phyloP scores from a whole-genome alignment of 2,797 vertebrate species.

The Oreonectes daqikongensis region DNA sequence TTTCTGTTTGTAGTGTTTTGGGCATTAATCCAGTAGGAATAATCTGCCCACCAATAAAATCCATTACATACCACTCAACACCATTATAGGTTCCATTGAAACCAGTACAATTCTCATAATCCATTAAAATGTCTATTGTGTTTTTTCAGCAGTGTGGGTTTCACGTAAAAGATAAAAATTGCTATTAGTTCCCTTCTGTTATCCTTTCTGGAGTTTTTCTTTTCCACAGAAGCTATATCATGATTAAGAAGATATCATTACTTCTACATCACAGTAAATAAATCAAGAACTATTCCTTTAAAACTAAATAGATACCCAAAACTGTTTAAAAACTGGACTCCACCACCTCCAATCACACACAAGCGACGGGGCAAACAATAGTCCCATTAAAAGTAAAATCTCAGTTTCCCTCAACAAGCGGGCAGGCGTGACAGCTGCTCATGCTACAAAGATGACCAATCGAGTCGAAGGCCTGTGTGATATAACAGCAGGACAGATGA shows the following conservation, averaged over 20 bases:
- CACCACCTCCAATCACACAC: not conserved
- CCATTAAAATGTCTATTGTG: no score
- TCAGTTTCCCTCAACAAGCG: slow-evolving; percentile 48
- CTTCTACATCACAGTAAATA: no score
- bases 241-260: no score
- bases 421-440: slow-evolving; percentile 63
- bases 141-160: no score
- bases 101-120: no score
- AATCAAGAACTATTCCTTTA: not conserved
- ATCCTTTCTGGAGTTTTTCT: not conserved
- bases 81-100: no score
- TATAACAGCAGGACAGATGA: slow-evolving; percentile 39
- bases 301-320: not conserved
- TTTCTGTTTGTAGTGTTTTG: no score
- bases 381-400: slow-evolving; percentile 68
- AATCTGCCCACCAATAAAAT: no score
- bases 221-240: not conserved
- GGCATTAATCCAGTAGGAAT: not conserved
- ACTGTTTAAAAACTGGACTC: not conserved
- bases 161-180: no score
- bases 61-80: no score
- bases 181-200: no score
- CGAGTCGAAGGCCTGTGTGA: slow-evolving; percentile 38
- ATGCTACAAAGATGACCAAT: slow-evolving; percentile 30
- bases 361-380: slow-evolving; percentile 51